Evolutionary conservation across 1,140 invertebrate genomes (phyloP), one percentile per base, ranked within the genome.

Genomic region (Apis laboriosa): DNA sequence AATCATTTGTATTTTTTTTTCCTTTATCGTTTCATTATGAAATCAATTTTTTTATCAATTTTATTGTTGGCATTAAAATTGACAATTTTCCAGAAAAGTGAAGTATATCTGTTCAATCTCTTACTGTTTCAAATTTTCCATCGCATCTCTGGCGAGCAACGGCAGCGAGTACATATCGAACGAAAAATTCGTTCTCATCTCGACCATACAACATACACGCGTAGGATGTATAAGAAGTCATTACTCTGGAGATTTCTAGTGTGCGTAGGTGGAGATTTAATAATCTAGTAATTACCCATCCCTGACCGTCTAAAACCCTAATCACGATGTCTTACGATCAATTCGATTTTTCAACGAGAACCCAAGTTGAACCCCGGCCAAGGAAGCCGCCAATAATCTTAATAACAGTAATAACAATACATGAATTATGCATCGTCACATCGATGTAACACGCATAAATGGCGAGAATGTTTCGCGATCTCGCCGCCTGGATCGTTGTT

Each of bases 221-320:
- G 77, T 87, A 77, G 85, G 85, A 80, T 64, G 85, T 56, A 60
- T 19, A 85, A 63, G 67, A 49, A 72, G 80, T 84, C 80, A 83
- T 87, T 87, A 87, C 85, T 49, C 49, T 66, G 56, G 55, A 63
- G 72, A 75, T 80, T 76, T 43, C 24, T 19, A 5, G n/a, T 24
- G 24, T 15, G 71, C 34, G 81, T 77, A 76, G 82, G 83, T 87
- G 73, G 70, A 76, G 76, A 87, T 80, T 84, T 87, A 87, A 87
- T 87, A 87, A 87, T 87, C 83, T 43, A 74, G 83, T 87, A 87
- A 87, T 87, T 87, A 87, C 70, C 76, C 24, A 19, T 80, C 77
- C 85, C 67, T 70, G 77, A 53, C 58, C 71, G 70, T 72, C 74
- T 75, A 58, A 74, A 83, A 72, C 80, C 74, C 75, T 78, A 66